These are phyloP conservation scores for Arremon brunneinucha DNA, from an alignment of 2,797 vertebrate species.

Conservation along the genomic window DNA sequence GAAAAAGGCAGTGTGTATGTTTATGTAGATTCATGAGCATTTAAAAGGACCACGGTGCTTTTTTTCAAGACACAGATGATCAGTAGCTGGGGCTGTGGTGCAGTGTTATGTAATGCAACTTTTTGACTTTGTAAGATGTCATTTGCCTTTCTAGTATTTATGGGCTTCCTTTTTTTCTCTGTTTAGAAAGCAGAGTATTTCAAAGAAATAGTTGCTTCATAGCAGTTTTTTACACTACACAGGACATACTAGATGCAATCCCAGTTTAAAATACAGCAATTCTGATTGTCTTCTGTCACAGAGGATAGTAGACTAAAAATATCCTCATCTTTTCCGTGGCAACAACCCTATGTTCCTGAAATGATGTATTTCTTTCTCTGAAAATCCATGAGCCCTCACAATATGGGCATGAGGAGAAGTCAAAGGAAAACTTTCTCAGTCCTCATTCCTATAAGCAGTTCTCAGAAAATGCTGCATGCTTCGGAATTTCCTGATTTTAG, in stretches of 20 bases:
- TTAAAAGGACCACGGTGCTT: not conserved
- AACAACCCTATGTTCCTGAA: not conserved
- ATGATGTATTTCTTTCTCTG: not conserved
- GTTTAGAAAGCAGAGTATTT: not conserved
- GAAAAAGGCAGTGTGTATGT: not conserved
- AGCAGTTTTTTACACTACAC: accelerated
- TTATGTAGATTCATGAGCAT: not conserved
- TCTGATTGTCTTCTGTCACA: not conserved
- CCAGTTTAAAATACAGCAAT: not conserved
- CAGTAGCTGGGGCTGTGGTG: slow-evolving; percentile 34
- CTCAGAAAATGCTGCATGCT: not conserved
- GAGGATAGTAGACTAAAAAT: not conserved
- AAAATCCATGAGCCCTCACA: not conserved
- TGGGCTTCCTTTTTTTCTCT: not conserved
- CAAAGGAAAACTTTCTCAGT: not conserved
- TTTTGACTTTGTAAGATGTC: not conserved
- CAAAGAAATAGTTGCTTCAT: not conserved
- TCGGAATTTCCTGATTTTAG: not conserved
- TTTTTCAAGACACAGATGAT: not conserved
- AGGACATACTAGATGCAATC: not conserved
- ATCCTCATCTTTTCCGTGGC: not conserved
- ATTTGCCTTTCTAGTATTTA: not conserved
- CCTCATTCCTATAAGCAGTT: not conserved
- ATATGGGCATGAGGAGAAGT: not conserved
- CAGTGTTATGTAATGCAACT: slow-evolving; percentile 28